Evolutionary conservation across 1,140 invertebrate genomes (phyloP).

Genomic region (Tenebrio molitor): DNA sequence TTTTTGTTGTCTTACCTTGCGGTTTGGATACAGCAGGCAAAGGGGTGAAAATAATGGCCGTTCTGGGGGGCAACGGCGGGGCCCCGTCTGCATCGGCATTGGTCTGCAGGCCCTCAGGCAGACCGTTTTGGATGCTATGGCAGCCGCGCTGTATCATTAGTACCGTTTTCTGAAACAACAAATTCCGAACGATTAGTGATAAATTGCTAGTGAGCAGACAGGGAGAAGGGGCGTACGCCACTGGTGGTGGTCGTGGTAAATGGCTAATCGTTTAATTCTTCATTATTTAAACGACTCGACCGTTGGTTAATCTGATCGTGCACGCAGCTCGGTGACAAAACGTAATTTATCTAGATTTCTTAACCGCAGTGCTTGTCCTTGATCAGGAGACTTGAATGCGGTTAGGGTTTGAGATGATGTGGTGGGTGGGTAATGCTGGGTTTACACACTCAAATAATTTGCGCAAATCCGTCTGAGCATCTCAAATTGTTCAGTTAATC

Average conservation of each 20-base stretch:
- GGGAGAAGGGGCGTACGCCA: not conserved
- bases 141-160: slow-evolving; percentile 51
- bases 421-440: no score
- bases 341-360: slow-evolving; percentile 11
- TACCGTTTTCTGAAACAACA: slow-evolving; percentile 66
- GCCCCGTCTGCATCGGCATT: slow-evolving; percentile 42
- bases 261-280: not conserved
- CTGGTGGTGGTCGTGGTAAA: not conserved
- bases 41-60: slow-evolving; percentile 58
- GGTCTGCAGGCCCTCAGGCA: slow-evolving; percentile 21
- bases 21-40: slow-evolving; percentile 41
- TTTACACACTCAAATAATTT: no score
- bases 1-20: slow-evolving; percentile 49
- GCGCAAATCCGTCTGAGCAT: no score
- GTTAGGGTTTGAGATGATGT: not conserved
- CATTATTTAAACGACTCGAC: slow-evolving; percentile 20
- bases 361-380: not conserved
- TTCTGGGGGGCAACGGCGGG: slow-evolving; percentile 59
- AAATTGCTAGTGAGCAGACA: no score
- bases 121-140: slow-evolving; percentile 23
- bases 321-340: slow-evolving; percentile 11
- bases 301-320: not conserved
- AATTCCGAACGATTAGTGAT: slow-evolving; percentile 4
- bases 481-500: no score
- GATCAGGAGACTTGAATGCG: not conserved